Evolutionary conservation across 2,797 vertebrate genomes (phyloP).

Genomic region (Siniperca undulata): DNA sequence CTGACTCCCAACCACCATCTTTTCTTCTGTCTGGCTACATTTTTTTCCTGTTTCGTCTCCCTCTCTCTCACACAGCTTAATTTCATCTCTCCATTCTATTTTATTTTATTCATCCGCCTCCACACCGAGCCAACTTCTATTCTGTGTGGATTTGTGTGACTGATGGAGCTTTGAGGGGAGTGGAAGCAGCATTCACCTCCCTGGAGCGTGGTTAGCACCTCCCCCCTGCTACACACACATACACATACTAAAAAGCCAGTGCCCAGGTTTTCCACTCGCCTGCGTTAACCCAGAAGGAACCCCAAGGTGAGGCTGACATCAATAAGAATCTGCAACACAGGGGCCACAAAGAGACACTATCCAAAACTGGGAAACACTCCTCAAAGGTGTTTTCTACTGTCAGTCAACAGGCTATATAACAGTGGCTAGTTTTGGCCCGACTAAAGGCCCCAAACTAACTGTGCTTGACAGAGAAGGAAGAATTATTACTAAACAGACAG

Average conservation of each 20-base stretch:
- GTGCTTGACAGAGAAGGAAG: not conserved
- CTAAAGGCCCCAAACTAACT: not conserved
- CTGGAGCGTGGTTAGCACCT: slow-evolving; percentile 43
- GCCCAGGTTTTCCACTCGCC: slow-evolving; percentile 35
- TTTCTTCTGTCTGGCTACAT: not conserved
- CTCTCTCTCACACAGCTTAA: not conserved
- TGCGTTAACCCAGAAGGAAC: slow-evolving; percentile 28
- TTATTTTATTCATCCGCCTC: slow-evolving; percentile 42
- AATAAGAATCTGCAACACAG: slow-evolving; percentile 17
- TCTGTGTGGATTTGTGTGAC: slow-evolving; percentile 59
- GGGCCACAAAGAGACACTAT: slow-evolving; percentile 3
- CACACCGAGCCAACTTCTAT: slow-evolving; percentile 26
- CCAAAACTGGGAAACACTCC: slow-evolving; percentile 2
- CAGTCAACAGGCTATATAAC: slow-evolving; percentile 21
- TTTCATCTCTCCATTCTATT: slow-evolving; percentile 33
- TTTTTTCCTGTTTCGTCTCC: not conserved
- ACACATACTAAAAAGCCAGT: slow-evolving; percentile 38
- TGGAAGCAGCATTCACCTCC: slow-evolving; percentile 51
- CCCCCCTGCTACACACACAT: slow-evolving; percentile 27
- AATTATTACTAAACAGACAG: not conserved
- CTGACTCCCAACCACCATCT: not conserved
- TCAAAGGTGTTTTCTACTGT: slow-evolving; percentile 13
- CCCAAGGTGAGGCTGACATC: slow-evolving; percentile 41
- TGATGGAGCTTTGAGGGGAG: slow-evolving; percentile 54
- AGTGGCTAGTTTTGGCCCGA: not conserved